Evolutionary conservation across 2,797 vertebrate genomes (phyloP), one percentile per base, ranked within the genome.

Genomic region (Pangasius mekongensis): DNA sequence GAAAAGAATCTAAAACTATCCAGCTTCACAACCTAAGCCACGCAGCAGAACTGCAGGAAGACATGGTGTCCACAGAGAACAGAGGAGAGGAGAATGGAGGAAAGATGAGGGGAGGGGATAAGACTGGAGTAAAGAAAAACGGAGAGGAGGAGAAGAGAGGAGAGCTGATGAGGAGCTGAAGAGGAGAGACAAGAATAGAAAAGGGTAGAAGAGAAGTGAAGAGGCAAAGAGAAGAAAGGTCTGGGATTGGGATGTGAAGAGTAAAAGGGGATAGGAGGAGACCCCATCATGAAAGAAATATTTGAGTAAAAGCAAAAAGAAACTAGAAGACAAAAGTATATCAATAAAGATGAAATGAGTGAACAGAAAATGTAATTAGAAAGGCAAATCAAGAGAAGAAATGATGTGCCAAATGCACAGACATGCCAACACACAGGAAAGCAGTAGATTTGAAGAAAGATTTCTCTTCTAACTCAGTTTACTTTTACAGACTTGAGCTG

Each of bases 1-100:
- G 14, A 91, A 91, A 87, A 80, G 58, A 81, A 86, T 76, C 81
- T n/a, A 82, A 88, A 89, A 87, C 71, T 73, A 86, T 86, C 89
- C 77, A 56, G 54, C 83, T 78, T 62, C 52, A 80, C 52, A 85
- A 33, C 69, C 62, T 36, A 73, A 87, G 49, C 33, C 80, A 49
- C 52, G 49, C 73, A 87, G 43, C 60, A 77, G 83, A 82, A 43
- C 58, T 87, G 87, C 86, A 60, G 74, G 22, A 60, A 80, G 86
- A 49, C 60, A 87, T 60, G 66, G 47, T 84, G 86, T 60, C 43
- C 80, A 58, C 60, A 69, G 20, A 71, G 80, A 82, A 82, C 36
- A 64, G 9, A 47, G 47, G 13, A 73, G 77, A 30, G 33, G 16
- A 81, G 66, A 73, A 58, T 20, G 20, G 43, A 67, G 82, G 47